Evolutionary conservation across 2,888 invertebrate genomes (phyloP), one percentile per base, ranked within the genome.

Genomic region (Temnothorax ravouxi): DNA sequence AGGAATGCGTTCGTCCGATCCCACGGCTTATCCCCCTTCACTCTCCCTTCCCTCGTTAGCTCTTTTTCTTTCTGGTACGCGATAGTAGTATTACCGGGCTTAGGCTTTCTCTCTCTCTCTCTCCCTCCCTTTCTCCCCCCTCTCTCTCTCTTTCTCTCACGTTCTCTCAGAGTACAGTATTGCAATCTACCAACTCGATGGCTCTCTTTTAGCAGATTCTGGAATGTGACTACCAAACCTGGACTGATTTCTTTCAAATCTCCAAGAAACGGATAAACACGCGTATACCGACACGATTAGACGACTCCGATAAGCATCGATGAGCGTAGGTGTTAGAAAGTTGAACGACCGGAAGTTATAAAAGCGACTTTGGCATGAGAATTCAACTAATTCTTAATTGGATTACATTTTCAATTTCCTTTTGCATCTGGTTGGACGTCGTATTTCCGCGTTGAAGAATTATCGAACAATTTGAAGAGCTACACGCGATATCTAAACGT

Each of bases 1-100:
- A 94, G 94, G 94, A 94, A 94, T 94, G 94, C 92, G 94, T 93
- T 93, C 94, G 94, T 94, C 93, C 93, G 94, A 94, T 94, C 94
- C 94, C 94, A 94, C 94, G 94, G 93, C 93, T 93, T 91, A 91
- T 87, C 92, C 92, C 93, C 89, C 89, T 90, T 88, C 91, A 61
- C 86, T 81, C 85, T 77, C 89, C 84, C 83, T 85, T 87, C 77
- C 74, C 82, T 64, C 80, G 66, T 77, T 79, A 81, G 88, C 86
- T 88, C 85, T 85, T 86, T 80, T 87, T 87, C 89, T 86, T 83
- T 86, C 79, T 81, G 72, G 79, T 74, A 84, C 74, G 64, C 44
- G 75, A 69, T 80, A 82, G 79, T 79, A 71, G 79, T 80, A 80
- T 80, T 80, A 80, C 79, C 79, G 59, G 72, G 71, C 72, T 80